Evolutionary conservation across 2,797 vertebrate species (phyloP), one percentile per base, ranked within the genome.

Genomic region (Epinephelus awoara): DNA sequence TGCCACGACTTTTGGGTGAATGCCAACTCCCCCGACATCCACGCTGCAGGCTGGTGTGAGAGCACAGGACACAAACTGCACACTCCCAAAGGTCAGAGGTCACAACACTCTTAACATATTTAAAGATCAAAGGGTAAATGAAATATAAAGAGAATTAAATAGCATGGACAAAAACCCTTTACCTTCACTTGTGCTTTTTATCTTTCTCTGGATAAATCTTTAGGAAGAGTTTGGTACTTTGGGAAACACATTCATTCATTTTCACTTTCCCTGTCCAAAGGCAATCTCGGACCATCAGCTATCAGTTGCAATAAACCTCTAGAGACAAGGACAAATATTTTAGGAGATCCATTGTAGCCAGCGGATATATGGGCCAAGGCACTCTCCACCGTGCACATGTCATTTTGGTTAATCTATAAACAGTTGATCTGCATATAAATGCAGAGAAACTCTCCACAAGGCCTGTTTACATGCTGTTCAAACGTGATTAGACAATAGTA

Each of bases 1-100:
- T 98, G 97, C 91, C 97, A 99, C 3, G 98, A 99, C 94, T 99
- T 99, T 93, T 99, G 98, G 98, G 95, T 99, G 85, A 99, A 99
- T 2, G 97, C 96, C 52, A 97, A 97, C 91, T 98, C 97, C 18
- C 95, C 97, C 0, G 97, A 99, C 91, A 96, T 99, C 90, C 97
- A 99, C 79, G 95, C 96, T 0, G 93, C 96, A 1, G 97, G 98
- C 85, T 99, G 98, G 98, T 98, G 97, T 83, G 98, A 99, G 91
- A 97, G 96, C 93, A 99, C 97, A 0, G 96, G 96, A 25, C 98
- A 99, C 94, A 99, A 97, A 83, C 95, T 99, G 70, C 97, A 99
- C 91, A 98, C 97, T 47, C 98, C 98, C 0, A 99, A 98, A 98
- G 98, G 98, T 99, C 74, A 91, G 90, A 80, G 55, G 65, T 84